Percentiles rank a stretch among this genome's conserved stretches.
These are phyloP conservation scores for Strigops habroptila DNA, from an alignment of 2,113 vertebrate species.

Conservation along the genomic window DNA sequence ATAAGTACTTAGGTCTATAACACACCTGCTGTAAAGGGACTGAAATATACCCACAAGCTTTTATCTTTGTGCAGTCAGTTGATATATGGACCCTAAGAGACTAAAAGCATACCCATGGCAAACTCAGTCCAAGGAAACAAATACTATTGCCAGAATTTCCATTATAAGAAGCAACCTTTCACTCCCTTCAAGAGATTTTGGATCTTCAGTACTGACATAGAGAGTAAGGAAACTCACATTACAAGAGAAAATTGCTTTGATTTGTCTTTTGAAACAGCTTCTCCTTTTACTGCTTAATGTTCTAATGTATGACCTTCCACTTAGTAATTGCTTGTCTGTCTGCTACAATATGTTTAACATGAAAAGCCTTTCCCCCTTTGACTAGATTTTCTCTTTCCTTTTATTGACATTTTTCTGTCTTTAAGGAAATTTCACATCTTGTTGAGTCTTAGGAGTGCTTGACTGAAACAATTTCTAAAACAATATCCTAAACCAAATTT, in stretches of 20 bases:
- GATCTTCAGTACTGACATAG: not conserved
- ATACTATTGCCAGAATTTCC: not conserved
- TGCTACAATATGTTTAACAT: not conserved
- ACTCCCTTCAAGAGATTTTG: not conserved
- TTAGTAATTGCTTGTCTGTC: not conserved
- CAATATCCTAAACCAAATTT: not conserved
- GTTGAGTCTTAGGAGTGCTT: not conserved
- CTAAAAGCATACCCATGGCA: not conserved
- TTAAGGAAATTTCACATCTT: not conserved
- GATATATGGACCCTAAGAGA: not conserved
- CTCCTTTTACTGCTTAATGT: not conserved
- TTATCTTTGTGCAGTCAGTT: not conserved
- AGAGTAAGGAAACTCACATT: not conserved
- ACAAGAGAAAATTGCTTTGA: not conserved
- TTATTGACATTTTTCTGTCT: not conserved
- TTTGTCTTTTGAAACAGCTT: not conserved
- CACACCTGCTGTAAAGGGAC: not conserved
- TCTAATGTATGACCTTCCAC: not conserved
- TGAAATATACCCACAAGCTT: not conserved
- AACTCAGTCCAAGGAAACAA: not conserved
- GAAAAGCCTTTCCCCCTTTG: not conserved
- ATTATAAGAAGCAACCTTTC: not conserved
- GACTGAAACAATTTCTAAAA: not conserved
- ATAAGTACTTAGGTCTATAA: not conserved
- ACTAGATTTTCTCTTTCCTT: not conserved